phyloP scores from a whole-genome alignment of 2,113 vertebrate genomes.

The Percina caprodes region DNA sequence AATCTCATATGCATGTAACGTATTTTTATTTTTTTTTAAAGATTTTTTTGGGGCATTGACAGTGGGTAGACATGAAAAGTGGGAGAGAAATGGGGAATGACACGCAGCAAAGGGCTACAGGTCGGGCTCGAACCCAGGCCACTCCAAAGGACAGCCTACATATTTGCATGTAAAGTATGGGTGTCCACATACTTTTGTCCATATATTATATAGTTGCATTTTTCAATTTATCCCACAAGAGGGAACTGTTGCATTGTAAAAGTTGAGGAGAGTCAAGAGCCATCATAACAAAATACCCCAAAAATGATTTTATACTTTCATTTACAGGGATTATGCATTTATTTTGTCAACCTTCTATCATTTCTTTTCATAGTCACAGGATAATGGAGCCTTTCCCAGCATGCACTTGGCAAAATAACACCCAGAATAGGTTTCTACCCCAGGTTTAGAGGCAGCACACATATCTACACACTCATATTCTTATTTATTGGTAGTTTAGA shows the following conservation, averaged over 20 bases:
- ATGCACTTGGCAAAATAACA: slow-evolving; percentile 1
- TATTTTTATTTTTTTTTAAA: too few relatives aligned
- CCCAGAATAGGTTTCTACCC: not conserved
- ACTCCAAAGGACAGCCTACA: too few relatives aligned
- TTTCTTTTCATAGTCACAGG: not conserved
- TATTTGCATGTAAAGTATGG: too few relatives aligned
- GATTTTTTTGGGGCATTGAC: too few relatives aligned
- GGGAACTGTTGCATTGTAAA: slow-evolving; percentile 32
- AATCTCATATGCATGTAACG: not conserved
- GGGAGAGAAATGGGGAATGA: too few relatives aligned
- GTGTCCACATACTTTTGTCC: not conserved
- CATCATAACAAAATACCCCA: not conserved
- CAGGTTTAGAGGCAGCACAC: not conserved
- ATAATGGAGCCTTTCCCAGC: not conserved
- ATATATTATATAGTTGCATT: not conserved
- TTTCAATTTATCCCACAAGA: slow-evolving; percentile 34
- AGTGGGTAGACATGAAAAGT: too few relatives aligned
- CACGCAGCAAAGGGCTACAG: too few relatives aligned
- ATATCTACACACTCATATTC: not conserved
- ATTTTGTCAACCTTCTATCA: not conserved
- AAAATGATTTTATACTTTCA: not conserved
- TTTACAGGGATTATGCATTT: not conserved
- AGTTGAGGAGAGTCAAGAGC: not conserved
- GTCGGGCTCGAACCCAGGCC: too few relatives aligned
- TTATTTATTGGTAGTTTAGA: slow-evolving; percentile 2